These are phyloP conservation scores for Sylvia borin DNA, from an alignment of 2,797 vertebrate genomes.

Conservation along the genomic window DNA sequence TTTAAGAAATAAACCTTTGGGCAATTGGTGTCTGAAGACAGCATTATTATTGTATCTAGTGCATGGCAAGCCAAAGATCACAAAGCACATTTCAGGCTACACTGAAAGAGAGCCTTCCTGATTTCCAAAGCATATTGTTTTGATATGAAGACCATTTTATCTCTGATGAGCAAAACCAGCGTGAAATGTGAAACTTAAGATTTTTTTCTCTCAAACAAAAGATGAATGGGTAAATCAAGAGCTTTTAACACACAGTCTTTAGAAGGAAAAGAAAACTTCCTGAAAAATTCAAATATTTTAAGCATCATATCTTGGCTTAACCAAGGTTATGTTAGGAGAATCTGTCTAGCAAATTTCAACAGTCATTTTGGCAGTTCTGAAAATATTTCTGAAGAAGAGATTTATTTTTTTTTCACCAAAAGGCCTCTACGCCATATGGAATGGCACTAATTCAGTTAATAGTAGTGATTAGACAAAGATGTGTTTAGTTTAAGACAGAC, in stretches of 20 bases:
- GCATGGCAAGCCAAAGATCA: not conserved
- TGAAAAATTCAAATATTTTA: not conserved
- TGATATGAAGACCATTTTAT: not conserved
- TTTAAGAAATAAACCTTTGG: not conserved
- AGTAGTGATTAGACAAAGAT: not conserved
- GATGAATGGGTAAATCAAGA: not conserved
- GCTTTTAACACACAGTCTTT: not conserved
- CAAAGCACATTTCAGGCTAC: not conserved
- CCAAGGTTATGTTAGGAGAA: not conserved
- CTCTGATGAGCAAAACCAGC: not conserved
- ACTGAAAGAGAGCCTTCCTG: not conserved
- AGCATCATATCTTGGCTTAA: not conserved
- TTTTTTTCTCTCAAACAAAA: not conserved
- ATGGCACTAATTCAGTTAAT: not conserved
- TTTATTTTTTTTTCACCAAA: not conserved
- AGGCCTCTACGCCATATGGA: not conserved
- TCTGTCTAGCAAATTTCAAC: not conserved
- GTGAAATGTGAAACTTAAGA: not conserved
- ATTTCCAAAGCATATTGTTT: not conserved
- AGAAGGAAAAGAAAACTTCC: not conserved
- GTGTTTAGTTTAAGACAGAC: not conserved
- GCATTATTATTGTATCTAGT: not conserved
- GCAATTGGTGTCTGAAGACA: not conserved
- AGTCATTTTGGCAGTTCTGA: not conserved
- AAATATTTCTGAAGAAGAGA: not conserved